Evolutionary conservation across 2,888 invertebrate species (phyloP).

Genomic region (Chloroclystis v-ata): DNA sequence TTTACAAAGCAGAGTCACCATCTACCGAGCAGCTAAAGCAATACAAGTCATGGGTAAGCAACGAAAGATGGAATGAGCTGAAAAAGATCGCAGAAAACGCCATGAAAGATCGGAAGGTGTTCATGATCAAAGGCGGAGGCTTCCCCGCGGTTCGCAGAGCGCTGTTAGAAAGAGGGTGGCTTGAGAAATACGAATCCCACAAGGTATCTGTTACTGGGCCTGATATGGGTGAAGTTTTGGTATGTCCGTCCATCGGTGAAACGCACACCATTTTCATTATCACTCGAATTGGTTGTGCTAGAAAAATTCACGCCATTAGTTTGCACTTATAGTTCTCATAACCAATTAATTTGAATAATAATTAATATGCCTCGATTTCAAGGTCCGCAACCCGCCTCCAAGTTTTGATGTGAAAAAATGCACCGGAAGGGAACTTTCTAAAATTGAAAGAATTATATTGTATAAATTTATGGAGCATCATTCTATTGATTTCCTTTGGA

Average conservation of each 20-base stretch:
- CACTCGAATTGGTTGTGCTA: conserved; percentile 9
- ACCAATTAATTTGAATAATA: not conserved
- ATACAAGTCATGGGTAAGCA: conserved; percentile 78
- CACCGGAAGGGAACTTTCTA: conserved; percentile 73
- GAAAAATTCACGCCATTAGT: conserved; percentile 4
- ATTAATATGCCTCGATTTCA: conserved; percentile 10
- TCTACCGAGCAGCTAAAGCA: conserved; percentile 68
- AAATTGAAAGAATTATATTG: conserved; percentile 83
- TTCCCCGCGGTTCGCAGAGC: conserved; percentile 85
- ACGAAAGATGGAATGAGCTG: conserved; percentile 81
- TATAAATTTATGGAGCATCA: conserved; percentile 88
- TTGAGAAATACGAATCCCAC: conserved; percentile 80
- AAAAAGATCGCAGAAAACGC: conserved; percentile 82
- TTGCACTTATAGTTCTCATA: conserved; percentile 1
- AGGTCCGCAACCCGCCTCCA: conserved; percentile 64
- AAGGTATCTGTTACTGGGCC: conserved; percentile 46
- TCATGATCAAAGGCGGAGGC: conserved; percentile 84
- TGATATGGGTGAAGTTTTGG: conserved; percentile 9
- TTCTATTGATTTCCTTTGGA: conserved; percentile 93
- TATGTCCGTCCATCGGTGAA: conserved; percentile 10
- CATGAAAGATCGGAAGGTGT: conserved; percentile 81
- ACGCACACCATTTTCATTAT: conserved; percentile 16
- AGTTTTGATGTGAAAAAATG: conserved; percentile 62
- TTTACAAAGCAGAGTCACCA: conserved; percentile 29
- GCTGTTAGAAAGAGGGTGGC: conserved; percentile 84